Percentiles rank a stretch among this genome's conserved stretches.
These are phyloP conservation scores for Xerus rutilus DNA, from an alignment of 2,797 vertebrate species.

Conservation along the genomic window DNA sequence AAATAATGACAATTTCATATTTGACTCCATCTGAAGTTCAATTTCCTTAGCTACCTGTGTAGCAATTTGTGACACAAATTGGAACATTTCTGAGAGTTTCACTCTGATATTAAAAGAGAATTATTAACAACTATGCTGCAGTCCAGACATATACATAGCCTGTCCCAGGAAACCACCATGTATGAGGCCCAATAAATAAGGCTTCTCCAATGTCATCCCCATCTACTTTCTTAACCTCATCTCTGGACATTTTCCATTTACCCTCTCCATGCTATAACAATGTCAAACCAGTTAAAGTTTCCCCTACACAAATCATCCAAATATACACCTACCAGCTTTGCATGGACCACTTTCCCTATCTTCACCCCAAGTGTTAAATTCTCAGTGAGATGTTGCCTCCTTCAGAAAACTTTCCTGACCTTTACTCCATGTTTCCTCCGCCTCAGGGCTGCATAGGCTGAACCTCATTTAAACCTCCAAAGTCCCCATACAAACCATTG, in stretches of 20 bases:
- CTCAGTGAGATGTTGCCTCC: not conserved
- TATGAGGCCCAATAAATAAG: not conserved
- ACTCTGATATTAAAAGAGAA: not conserved
- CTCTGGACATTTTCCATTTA: not conserved
- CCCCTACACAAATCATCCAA: not conserved
- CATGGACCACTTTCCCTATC: not conserved
- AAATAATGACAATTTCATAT: constrained; percentile 3
- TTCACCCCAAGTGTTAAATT: not conserved
- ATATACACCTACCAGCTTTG: not conserved
- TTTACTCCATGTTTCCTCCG: not conserved
- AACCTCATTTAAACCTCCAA: not conserved
- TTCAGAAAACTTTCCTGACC: not conserved
- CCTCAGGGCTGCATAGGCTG: not conserved
- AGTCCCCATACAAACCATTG: not conserved
- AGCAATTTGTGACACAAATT: not conserved
- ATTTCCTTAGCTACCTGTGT: not conserved
- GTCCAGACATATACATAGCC: not conserved
- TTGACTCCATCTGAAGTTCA: constrained; percentile 3
- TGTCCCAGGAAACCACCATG: not conserved
- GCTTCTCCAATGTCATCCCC: not conserved
- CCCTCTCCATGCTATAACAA: not conserved
- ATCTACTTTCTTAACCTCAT: not conserved
- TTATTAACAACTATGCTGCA: not conserved
- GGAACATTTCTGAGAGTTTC: not conserved
- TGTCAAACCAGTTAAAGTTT: not conserved